Conservation (phyloP, 2,797 vertebrate genomes). For the Rallus crepitans region DNA sequence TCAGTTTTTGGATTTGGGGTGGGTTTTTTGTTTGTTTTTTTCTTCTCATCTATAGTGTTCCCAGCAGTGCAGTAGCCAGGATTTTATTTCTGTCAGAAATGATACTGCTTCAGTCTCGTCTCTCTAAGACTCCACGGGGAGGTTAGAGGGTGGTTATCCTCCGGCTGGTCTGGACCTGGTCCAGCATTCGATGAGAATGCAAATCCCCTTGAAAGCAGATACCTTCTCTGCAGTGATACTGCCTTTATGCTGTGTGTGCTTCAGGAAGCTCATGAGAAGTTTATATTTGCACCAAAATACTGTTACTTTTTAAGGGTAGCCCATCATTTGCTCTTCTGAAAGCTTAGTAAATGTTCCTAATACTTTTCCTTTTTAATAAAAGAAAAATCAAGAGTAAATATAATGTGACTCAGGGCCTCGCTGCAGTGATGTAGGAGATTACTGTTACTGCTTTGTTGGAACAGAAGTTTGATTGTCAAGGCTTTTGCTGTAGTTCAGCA, state of each 20-base stretch:
- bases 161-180: conserved; percentile 58
- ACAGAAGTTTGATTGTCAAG: not conserved
- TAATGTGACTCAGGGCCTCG: not conserved
- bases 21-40: not conserved
- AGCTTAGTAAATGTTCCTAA: not conserved
- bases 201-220: conserved; percentile 72
- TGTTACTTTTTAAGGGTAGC: not conserved
- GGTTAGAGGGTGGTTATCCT: conserved; percentile 66
- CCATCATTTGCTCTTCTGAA: not conserved
- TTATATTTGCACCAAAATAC: conserved; percentile 4
- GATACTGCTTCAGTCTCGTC: conserved; percentile 67
- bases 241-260: conserved; percentile 12
- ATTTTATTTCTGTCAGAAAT: conserved; percentile 78
- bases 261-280: conserved; percentile 27
- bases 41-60: conserved; percentile 49
- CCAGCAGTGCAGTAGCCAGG: conserved; percentile 62
- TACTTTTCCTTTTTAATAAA: not conserved
- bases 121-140: conserved; percentile 60
- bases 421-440: not conserved
- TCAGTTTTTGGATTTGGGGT: not conserved
- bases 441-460: not conserved
- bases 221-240: conserved; percentile 31
- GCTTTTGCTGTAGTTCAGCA: not conserved
- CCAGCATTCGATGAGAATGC: conserved; percentile 70
- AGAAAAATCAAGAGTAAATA: not conserved